These are phyloP conservation scores for Tetramorium simillimum DNA, from an alignment of 1,140 invertebrate species.

Conservation along the genomic window DNA sequence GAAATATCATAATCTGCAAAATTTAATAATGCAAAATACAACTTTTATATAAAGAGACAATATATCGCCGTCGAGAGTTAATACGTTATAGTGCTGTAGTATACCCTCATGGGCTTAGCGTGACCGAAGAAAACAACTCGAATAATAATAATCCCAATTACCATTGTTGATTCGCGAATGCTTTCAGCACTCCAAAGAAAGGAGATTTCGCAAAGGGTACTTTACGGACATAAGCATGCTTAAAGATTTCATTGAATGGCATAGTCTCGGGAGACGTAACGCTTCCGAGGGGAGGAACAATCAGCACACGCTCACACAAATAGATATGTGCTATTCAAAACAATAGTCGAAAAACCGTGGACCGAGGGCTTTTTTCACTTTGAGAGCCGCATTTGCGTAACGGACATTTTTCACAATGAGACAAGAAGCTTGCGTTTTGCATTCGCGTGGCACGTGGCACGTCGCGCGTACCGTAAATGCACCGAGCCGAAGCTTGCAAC, in stretches of 20 bases:
- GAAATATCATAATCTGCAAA: neutral
- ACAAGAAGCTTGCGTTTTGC: neutral
- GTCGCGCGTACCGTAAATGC: conserved; percentile 6
- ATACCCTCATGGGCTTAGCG: neutral
- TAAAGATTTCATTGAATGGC: conserved; percentile 64
- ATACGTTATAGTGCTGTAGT: conserved; percentile 9
- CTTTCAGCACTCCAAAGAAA: conserved; percentile 56
- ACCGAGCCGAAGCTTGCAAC: conserved; percentile 2
- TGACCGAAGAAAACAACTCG: neutral
- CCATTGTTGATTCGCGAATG: conserved; percentile 47
- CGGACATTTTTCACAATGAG: conserved; percentile 40
- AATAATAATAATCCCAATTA: conserved; percentile 46
- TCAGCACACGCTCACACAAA: conserved; percentile 22
- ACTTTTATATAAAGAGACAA: neutral
- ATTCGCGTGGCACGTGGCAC: conserved; percentile 24
- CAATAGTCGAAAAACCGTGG: conserved; percentile 50
- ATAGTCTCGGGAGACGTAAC: conserved; percentile 18
- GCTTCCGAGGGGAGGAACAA: conserved; percentile 47
- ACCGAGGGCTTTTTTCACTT: conserved; percentile 8
- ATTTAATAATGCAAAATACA: neutral
- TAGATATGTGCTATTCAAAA: conserved; percentile 35
- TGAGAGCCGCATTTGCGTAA: neutral
- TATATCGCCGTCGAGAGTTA: neutral
- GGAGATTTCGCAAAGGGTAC: conserved; percentile 34
- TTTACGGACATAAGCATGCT: conserved; percentile 18